Evolutionary conservation across 2,113 vertebrate genomes (phyloP).

Genomic region (Centrocercus urophasianus): DNA sequence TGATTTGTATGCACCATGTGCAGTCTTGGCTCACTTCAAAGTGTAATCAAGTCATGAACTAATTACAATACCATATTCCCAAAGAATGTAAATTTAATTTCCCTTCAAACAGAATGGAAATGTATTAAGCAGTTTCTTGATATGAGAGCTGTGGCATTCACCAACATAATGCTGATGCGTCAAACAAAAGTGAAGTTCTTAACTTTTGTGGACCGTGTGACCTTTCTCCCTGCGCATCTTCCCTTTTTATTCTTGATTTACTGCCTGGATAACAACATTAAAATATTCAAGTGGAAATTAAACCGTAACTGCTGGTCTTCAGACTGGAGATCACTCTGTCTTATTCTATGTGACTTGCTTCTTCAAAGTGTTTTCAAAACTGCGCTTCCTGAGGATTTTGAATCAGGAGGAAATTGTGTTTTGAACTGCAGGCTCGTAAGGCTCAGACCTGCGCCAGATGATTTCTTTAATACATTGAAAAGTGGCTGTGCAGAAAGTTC

Average conservation of each 20-base stretch:
- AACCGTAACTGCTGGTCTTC: constrained; percentile 42
- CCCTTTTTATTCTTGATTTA: constrained; percentile 59
- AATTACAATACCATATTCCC: constrained; percentile 74
- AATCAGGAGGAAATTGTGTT: neutral
- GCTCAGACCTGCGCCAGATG: neutral
- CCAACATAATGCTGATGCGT: constrained; percentile 56
- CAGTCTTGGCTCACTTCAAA: constrained; percentile 70
- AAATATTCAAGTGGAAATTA: constrained; percentile 65
- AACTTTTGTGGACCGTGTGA: constrained; percentile 54
- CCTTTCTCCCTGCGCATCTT: constrained; percentile 45
- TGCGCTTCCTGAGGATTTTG: constrained; percentile 35
- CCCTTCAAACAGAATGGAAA: constrained; percentile 69
- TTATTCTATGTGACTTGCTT: constrained; percentile 24
- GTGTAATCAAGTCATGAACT: constrained; percentile 78
- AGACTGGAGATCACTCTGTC: constrained; percentile 22
- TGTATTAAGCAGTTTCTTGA: constrained; percentile 66
- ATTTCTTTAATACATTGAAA: constrained; percentile 43
- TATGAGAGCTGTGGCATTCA: constrained; percentile 52
- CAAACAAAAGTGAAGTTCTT: constrained; percentile 52
- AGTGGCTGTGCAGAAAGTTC: constrained; percentile 48
- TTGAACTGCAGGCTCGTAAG: constrained; percentile 21
- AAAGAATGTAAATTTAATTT: constrained; percentile 80
- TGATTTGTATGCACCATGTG: constrained; percentile 59
- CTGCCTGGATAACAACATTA: constrained; percentile 54
- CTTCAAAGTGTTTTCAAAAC: constrained; percentile 11